phyloP scores from a whole-genome alignment of 2,113 vertebrate genomes.

The Grallaria varia region DNA sequence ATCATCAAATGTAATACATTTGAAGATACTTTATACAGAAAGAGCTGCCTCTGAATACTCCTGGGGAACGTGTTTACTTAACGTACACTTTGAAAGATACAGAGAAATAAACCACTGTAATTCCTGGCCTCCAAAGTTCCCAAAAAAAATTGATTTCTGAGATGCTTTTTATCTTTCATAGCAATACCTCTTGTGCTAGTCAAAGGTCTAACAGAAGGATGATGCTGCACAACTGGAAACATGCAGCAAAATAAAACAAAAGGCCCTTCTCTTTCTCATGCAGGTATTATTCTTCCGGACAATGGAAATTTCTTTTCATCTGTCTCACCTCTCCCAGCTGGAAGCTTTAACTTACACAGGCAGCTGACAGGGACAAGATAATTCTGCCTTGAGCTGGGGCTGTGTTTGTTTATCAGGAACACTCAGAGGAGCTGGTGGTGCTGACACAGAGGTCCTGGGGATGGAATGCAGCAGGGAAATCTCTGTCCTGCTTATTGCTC shows the following conservation, averaged over 20 bases:
- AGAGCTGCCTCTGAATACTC: background rate
- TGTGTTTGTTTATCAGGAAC: background rate
- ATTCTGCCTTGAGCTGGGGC: background rate
- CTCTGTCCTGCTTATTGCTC: background rate
- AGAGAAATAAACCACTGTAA: background rate
- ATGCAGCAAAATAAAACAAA: background rate
- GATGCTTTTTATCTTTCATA: slow-evolving; percentile 19
- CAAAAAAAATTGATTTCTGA: slow-evolving; percentile 35
- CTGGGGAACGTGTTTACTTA: background rate
- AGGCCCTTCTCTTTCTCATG: background rate
- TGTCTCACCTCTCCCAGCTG: background rate
- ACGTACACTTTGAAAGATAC: background rate
- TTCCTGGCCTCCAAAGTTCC: background rate
- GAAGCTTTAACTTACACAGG: background rate
- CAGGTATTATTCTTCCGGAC: background rate
- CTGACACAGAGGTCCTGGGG: background rate
- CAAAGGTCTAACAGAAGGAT: background rate
- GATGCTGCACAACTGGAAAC: background rate
- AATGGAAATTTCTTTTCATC: slow-evolving; percentile 27
- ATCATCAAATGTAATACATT: background rate
- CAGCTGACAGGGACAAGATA: slow-evolving; percentile 22
- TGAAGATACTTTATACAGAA: background rate
- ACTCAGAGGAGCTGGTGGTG: background rate
- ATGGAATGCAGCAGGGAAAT: background rate
- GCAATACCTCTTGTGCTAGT: background rate